phyloP scores from a whole-genome alignment of 2,888 invertebrate species.

The Oscheius myriophilus region DNA sequence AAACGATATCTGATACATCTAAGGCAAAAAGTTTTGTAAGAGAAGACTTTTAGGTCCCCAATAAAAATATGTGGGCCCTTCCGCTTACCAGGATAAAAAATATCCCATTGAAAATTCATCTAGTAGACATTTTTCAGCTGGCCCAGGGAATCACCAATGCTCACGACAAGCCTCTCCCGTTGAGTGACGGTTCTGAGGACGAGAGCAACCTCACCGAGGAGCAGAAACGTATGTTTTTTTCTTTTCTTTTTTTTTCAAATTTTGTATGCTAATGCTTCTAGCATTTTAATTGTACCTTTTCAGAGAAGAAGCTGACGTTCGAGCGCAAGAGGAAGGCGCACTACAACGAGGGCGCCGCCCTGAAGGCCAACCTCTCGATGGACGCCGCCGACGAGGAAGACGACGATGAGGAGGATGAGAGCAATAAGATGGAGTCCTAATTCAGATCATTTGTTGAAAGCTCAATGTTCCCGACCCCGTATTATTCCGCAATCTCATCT shows the following conservation, averaged over 20 bases:
- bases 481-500: too few species aligned
- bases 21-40: too few species aligned
- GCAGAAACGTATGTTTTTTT: conserved; percentile 47
- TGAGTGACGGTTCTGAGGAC: conserved; percentile 57
- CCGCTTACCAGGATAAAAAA: too few species aligned
- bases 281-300: too few species aligned
- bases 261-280: too few species aligned
- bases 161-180: conserved; percentile 7
- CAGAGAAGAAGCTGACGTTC: conserved; percentile 75
- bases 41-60: too few species aligned
- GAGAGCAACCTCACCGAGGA: conserved; percentile 57
- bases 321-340: conserved; percentile 93
- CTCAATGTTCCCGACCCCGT: too few species aligned
- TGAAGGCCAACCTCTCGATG: conserved; percentile 74
- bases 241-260: conserved; percentile 4
- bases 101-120: too few species aligned
- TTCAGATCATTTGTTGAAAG: too few species aligned
- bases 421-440: too few species aligned
- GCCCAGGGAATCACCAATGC: conserved; percentile 30
- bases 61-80: too few species aligned
- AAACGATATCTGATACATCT: too few species aligned
- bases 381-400: conserved; percentile 19
- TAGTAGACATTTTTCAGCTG: conserved; percentile 25
- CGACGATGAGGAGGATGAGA: not conserved
- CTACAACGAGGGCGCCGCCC: conserved; percentile 95